These are phyloP conservation scores for Tyria jacobaeae DNA, from an alignment of 2,888 invertebrate genomes.

Conservation along the genomic window DNA sequence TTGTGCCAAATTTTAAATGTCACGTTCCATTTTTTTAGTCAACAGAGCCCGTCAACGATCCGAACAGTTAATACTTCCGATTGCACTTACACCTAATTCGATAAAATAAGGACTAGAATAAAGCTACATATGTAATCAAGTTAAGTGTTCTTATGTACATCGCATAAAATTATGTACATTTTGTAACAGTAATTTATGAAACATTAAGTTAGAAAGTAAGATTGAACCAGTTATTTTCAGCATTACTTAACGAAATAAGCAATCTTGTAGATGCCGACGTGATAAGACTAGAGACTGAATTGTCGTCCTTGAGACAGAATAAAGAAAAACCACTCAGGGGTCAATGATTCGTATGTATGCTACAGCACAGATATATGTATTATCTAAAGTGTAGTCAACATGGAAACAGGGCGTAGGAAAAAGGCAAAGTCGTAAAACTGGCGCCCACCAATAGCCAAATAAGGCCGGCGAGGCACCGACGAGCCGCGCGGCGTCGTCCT, in stretches of 20 bases:
- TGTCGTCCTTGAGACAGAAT: slow-evolving; percentile 62
- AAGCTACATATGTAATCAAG: slow-evolving; percentile 18
- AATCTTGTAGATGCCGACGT: slow-evolving; percentile 51
- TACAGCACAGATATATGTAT: slow-evolving; percentile 66
- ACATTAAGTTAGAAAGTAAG: slow-evolving; percentile 21
- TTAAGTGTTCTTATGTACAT: slow-evolving; percentile 13
- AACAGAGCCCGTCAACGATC: slow-evolving; percentile 73
- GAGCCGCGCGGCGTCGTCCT: slow-evolving; percentile 79
- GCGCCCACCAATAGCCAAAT: slow-evolving; percentile 86
- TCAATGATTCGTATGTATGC: slow-evolving; percentile 67
- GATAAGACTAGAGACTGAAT: slow-evolving; percentile 53
- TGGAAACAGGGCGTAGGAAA: slow-evolving; percentile 80
- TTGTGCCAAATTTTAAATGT: slow-evolving; percentile 84
- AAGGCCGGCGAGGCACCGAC: slow-evolving; percentile 82
- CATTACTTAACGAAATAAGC: slow-evolving; percentile 49
- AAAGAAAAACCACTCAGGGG: slow-evolving; percentile 61
- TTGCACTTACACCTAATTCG: slow-evolving; percentile 61
- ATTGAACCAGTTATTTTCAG: slow-evolving; percentile 34
- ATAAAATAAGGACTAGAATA: slow-evolving; percentile 38
- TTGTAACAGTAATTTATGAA: slow-evolving; percentile 23
- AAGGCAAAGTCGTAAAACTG: slow-evolving; percentile 85
- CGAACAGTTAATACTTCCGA: slow-evolving; percentile 69
- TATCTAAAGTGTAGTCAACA: slow-evolving; percentile 75
- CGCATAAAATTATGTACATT: background rate
- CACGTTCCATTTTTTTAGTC: slow-evolving; percentile 83